These are phyloP conservation scores for Sycophila texana DNA, from an alignment of 2,888 invertebrate genomes.

Conservation along the genomic window DNA sequence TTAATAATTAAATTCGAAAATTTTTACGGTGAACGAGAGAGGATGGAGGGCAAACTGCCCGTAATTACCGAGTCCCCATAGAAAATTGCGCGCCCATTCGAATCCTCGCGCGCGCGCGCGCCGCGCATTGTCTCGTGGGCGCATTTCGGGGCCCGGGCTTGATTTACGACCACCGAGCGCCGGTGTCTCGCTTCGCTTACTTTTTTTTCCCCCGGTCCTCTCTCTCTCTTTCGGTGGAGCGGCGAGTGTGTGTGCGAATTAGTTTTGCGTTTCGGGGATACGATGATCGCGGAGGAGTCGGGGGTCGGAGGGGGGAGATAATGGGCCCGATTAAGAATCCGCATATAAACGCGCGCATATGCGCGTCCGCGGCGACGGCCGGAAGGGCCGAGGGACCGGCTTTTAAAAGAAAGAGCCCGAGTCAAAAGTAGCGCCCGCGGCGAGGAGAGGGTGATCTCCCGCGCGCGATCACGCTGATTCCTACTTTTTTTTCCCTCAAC, in stretches of 20 bases:
- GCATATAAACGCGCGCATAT: constrained; percentile 54
- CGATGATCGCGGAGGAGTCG: constrained; percentile 71
- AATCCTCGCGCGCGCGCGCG: constrained; percentile 62
- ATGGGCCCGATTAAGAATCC: constrained; percentile 75
- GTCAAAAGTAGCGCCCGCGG: constrained; percentile 39
- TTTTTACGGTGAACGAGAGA: constrained; percentile 67
- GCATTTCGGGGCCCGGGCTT: constrained; percentile 46
- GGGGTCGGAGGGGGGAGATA: constrained; percentile 65
- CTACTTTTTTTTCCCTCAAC: constrained; percentile 30
- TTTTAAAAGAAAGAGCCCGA: constrained; percentile 47
- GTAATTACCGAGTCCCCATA: constrained; percentile 76
- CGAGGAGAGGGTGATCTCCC: constrained; percentile 39
- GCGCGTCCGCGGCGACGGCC: constrained; percentile 31
- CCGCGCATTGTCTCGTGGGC: constrained; percentile 68
- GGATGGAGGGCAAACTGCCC: constrained; percentile 68
- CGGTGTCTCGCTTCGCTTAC: constrained; percentile 25
- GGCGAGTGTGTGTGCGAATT: constrained; percentile 73
- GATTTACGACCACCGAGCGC: no score
- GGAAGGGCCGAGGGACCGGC: constrained; percentile 55
- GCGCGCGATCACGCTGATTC: constrained; percentile 44
- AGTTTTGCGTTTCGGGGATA: constrained; percentile 68
- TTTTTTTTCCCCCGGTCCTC: no score
- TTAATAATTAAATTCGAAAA: constrained; percentile 71
- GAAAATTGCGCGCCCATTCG: constrained; percentile 73
- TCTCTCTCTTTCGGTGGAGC: no score